Evolutionary conservation across 2,888 invertebrate genomes (phyloP), one percentile per base, ranked within the genome.

Genomic region (Iselma pallidipennis): DNA sequence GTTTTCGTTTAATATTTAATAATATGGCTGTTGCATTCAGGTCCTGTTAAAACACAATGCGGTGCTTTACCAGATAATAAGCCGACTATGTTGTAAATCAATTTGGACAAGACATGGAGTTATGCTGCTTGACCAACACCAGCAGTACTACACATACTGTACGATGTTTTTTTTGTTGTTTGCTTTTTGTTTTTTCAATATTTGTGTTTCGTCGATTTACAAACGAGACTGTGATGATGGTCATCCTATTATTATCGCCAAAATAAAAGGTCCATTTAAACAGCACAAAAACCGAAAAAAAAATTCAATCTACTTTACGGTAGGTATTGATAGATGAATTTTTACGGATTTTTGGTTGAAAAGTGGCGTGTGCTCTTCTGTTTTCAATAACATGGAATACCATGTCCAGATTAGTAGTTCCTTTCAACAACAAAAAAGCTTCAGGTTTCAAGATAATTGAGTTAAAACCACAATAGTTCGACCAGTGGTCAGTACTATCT

Each of bases 1-100:
- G 78, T 45, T 45, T 79, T 78, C 73, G 75, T 74, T 76, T 76
- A 76, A 79, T 77, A 77, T 78, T 80, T 80, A 80, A 80, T 79
- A 78, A 78, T 76, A 79, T 76, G 78, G 71, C 74, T 76, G 70
- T 72, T 67, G 72, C 23, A 45, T 45, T 45, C 23, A 45, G 23
- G 71, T 73, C 69, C 69, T 71, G 76, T 76, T 75, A 78, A 77
- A 77, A 76, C 71, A 71, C 70, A 73, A 72, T 70, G 76, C 74
- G 76, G 78, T 78, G 77, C 76, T 71, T 78, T 78, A 79, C 78
- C 74, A 73, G 77, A 77, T 78, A 77, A 76, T 77, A 77, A 76
- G 74, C 75, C 45, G 68, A 68, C 69, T 68, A 66, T 2, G 78
- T 74, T 76, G 78, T 80, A 80, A 80, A 80, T 80, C 79, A 80